These are phyloP conservation scores for Falcunculus frontatus DNA, from an alignment of 2,113 vertebrate species.

Conservation along the genomic window DNA sequence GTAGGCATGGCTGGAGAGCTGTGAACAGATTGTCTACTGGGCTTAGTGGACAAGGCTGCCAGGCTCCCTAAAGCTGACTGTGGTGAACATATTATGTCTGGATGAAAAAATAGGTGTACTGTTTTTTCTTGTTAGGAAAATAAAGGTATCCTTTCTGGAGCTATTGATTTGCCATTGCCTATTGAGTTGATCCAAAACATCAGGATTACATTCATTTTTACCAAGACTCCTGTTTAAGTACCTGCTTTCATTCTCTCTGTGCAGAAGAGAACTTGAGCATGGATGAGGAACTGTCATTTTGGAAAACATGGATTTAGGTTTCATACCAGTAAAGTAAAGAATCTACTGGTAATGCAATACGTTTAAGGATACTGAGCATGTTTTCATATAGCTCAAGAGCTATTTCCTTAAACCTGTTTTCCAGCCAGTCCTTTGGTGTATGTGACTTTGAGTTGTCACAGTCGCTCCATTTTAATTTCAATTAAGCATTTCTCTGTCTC, in stretches of 20 bases:
- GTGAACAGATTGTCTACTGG: accelerated
- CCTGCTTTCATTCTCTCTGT: background rate
- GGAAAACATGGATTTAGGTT: background rate
- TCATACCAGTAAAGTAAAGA: background rate
- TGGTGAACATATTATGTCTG: background rate
- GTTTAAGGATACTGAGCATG: background rate
- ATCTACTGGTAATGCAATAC: background rate
- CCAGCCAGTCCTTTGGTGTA: background rate
- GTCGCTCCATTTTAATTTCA: background rate
- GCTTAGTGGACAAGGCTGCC: background rate
- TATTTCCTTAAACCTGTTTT: background rate
- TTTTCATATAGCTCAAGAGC: background rate
- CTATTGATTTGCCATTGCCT: background rate
- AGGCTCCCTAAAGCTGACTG: background rate
- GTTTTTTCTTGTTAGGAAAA: background rate
- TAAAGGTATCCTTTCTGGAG: background rate
- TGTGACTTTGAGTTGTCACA: background rate
- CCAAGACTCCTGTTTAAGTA: background rate
- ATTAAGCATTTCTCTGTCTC: background rate
- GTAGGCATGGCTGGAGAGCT: background rate
- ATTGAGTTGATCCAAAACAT: background rate
- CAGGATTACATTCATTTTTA: background rate
- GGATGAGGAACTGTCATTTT: background rate
- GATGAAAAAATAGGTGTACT: background rate
- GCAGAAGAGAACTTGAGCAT: background rate